phyloP scores from a whole-genome alignment of 2,888 invertebrate species.

The Drosophila diplacantha region DNA sequence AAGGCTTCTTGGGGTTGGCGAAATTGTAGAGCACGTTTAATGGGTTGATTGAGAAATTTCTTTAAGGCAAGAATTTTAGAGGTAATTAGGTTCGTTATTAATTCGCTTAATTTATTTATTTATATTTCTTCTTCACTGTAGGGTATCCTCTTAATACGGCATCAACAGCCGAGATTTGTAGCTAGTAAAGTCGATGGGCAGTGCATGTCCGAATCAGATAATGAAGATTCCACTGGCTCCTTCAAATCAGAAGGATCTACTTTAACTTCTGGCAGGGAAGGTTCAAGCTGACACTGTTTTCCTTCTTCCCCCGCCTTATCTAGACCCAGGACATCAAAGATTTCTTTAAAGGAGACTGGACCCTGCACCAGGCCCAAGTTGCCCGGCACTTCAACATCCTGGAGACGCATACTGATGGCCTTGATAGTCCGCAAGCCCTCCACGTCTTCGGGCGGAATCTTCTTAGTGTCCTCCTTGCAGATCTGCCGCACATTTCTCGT shows the following conservation, averaged over 20 bases:
- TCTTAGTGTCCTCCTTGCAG: too few species aligned
- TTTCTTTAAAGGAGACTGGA: conserved; percentile 4
- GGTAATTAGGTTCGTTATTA: background rate
- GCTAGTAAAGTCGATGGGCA: background rate
- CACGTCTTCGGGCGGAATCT: background rate
- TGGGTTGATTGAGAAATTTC: background rate
- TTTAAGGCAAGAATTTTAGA: too few species aligned
- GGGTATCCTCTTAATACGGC: too few species aligned
- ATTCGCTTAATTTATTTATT: background rate
- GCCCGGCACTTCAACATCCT: conserved; percentile 5
- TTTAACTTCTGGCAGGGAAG: too few species aligned
- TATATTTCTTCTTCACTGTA: too few species aligned
- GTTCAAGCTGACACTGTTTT: background rate
- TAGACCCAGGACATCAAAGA: conserved; percentile 12
- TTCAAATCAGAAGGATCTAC: too few species aligned
- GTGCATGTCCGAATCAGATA: background rate
- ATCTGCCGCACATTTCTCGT: background rate
- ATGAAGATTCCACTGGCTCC: background rate
- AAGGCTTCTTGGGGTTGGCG: background rate
- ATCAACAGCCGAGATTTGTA: background rate
- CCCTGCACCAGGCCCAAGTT: background rate
- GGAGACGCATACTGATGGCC: conserved; percentile 18
- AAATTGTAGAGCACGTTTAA: background rate
- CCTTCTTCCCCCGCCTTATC: background rate
- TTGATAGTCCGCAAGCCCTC: background rate